Evolutionary conservation across 64 coral and sea anemone species (phyloP), one percentile per base, ranked within the genome.

Genomic region (Pachyseris speciosa): DNA sequence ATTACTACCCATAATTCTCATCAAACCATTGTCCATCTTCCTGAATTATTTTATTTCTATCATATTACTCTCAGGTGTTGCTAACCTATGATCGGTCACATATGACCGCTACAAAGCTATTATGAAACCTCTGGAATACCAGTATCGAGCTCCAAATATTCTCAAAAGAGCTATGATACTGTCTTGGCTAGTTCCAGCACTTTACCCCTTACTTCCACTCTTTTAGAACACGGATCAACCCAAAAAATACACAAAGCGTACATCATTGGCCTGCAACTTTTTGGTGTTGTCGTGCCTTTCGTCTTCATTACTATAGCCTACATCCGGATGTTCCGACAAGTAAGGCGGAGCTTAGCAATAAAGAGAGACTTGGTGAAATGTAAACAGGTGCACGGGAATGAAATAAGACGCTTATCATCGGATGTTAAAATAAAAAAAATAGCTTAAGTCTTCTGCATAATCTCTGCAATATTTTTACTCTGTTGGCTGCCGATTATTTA

Each of bases 401-500:
- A 58, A 59, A 69, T 42, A 24, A 68, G 25, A 36, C 38, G 67
- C 1, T 16, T 72, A 9, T 83, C 39, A 9, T 16, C 52, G 2
- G 89, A 91, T 33, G 69, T 49, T 17, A 50, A 83, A 16, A n/a
- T n/a, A n/a, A n/a, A n/a, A n/a, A n/a, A n/a, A n/a, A 64, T 81
- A 9, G 76, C 89, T 2, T 37, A 64, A 39, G 75, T 91, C 2
- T 91, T 91, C 33, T 44, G 64, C 31, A 57, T 81, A 9, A 70
- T 91, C 1, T 78, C 89, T 0, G 67, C 40, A 2, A 11, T 59
- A 12, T 91, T 91, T 37, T 29, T 91, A 0, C 37, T 83, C 0
- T 83, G 64, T 32, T 91, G 89, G 89, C 19, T 75, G 15, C 89
- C 89, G 33, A 44, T 83, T 11, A 57, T 91, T 25, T 91, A 91